Conservation (phyloP, 2,888 invertebrate genomes). For the Meliscaeva auricollis region DNA sequence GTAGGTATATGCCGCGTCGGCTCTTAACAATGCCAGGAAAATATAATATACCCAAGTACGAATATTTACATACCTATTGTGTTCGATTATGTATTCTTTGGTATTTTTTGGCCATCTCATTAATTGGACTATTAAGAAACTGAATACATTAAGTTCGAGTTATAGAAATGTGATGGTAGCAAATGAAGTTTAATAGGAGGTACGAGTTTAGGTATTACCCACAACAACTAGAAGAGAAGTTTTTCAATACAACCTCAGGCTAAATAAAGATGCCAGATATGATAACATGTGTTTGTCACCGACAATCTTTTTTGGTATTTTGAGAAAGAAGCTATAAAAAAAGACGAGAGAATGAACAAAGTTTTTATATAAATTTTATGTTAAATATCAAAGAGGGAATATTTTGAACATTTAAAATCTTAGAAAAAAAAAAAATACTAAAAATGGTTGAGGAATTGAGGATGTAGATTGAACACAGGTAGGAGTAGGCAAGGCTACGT, state of each 20-base stretch:
- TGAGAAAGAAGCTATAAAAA: neutral
- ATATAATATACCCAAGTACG: neutral
- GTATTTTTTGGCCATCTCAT: conserved; percentile 33
- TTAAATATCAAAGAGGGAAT: conserved; percentile 5
- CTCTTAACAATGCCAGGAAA: conserved; percentile 33
- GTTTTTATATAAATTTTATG: conserved; percentile 21
- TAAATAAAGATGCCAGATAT: neutral
- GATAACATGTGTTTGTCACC: conserved; percentile 27
- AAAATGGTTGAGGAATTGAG: too few relatives aligned
- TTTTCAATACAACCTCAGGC: conserved; percentile 22
- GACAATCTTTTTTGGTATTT: neutral
- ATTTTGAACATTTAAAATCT: neutral
- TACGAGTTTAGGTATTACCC: too few relatives aligned
- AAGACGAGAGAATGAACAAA: conserved; percentile 13
- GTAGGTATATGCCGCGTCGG: neutral
- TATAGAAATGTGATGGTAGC: neutral
- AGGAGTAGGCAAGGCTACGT: too few relatives aligned
- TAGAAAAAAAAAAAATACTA: too few relatives aligned
- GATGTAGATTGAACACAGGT: too few relatives aligned
- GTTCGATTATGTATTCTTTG: conserved; percentile 30
- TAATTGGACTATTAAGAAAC: conserved; percentile 56
- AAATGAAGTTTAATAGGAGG: neutral
- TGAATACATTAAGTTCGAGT: conserved; percentile 40
- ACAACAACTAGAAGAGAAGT: neutral
- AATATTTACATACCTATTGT: conserved; percentile 27